These are phyloP conservation scores for Artemia sp. DNA, from an alignment of 2,888 invertebrate genomes.

Conservation along the genomic window DNA sequence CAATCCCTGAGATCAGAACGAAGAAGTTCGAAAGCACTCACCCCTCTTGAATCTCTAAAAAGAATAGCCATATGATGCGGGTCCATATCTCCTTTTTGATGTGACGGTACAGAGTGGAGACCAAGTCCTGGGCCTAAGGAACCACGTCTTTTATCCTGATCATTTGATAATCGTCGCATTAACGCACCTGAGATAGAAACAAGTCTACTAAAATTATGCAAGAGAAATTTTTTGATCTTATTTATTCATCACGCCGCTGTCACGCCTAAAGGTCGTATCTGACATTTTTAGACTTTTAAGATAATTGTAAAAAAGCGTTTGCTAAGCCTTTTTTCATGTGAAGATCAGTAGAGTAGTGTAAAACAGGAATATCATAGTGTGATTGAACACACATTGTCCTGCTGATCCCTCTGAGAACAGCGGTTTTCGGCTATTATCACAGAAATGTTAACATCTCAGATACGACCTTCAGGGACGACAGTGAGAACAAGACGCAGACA, in stretches of 20 bases:
- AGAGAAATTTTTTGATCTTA: not conserved
- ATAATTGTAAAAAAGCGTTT: too few relatives aligned
- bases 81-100: constrained; percentile 58
- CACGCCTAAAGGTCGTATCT: not conserved
- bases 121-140: constrained; percentile 50
- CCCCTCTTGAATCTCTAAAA: constrained; percentile 80
- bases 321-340: too few relatives aligned
- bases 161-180: constrained; percentile 52
- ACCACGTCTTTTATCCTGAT: constrained; percentile 56
- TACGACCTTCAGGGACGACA: too few relatives aligned
- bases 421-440: too few relatives aligned
- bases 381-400: too few relatives aligned
- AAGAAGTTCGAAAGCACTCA: constrained; percentile 36
- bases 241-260: not conserved
- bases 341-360: too few relatives aligned
- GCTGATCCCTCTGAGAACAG: too few relatives aligned
- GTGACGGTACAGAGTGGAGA: constrained; percentile 42
- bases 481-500: too few relatives aligned
- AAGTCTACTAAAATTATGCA: constrained; percentile 12
- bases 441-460: too few relatives aligned
- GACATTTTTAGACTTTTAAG: too few relatives aligned
- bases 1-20: too few relatives aligned
- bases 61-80: constrained; percentile 76
- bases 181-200: constrained; percentile 25
- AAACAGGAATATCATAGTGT: too few relatives aligned